Conservation (phyloP, 2,888 invertebrate genomes). For the Anthophora plumipes region DNA sequence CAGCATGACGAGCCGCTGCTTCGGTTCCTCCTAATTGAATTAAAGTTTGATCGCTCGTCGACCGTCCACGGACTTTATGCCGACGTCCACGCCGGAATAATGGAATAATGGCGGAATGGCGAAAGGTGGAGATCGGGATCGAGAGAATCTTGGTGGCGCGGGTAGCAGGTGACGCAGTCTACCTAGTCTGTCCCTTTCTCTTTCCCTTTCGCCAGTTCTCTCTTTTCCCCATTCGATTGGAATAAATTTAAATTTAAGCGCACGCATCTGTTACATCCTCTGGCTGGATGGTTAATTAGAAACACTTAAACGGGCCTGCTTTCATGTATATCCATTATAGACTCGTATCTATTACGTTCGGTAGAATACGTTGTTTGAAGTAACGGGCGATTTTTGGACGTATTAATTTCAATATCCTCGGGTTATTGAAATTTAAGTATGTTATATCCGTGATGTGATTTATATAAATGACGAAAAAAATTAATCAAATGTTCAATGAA, state of each 20-base stretch:
- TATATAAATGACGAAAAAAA: too few relatives aligned
- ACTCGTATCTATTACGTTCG: constrained; percentile 18
- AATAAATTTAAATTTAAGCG: constrained; percentile 80
- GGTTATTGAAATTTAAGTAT: neutral
- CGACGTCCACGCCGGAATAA: constrained; percentile 62
- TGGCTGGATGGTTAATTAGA: constrained; percentile 77
- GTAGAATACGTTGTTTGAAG: neutral
- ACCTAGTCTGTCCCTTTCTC: constrained; percentile 56
- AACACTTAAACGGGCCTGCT: constrained; percentile 64
- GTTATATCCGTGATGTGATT: neutral
- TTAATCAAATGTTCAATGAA: too few relatives aligned
- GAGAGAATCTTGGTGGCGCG: constrained; percentile 61
- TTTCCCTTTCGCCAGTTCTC: constrained; percentile 34
- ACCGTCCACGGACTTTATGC: constrained; percentile 54
- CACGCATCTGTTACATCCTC: constrained; percentile 77
- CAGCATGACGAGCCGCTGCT: constrained; percentile 34
- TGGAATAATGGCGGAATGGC: constrained; percentile 70
- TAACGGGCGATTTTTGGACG: neutral
- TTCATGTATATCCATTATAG: constrained; percentile 45
- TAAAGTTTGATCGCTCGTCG: constrained; percentile 70
- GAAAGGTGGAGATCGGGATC: constrained; percentile 55
- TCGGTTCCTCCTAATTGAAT: constrained; percentile 70
- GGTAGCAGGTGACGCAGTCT: constrained; percentile 79
- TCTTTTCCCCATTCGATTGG: constrained; percentile 48
- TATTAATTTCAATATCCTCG: neutral